These are phyloP conservation scores for Microplitis mediator DNA, from an alignment of 1,140 invertebrate genomes.

Conservation along the genomic window DNA sequence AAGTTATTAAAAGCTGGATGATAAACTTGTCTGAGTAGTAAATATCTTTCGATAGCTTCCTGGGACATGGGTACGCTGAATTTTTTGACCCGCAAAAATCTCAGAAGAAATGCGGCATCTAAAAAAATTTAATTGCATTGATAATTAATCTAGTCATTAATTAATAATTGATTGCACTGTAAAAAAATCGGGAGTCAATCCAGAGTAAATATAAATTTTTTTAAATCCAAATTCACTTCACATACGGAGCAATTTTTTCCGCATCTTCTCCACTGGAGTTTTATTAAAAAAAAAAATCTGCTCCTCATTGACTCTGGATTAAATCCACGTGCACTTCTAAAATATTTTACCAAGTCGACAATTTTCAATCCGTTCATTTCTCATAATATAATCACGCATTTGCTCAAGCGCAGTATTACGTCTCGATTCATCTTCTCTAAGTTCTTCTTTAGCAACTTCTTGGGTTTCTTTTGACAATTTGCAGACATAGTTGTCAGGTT, in stretches of 20 bases:
- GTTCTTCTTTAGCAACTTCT: conserved; percentile 70
- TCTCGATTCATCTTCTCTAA: conserved; percentile 72
- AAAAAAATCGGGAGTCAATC: background rate
- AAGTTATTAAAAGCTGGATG: conserved; percentile 74
- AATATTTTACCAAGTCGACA: conserved; percentile 68
- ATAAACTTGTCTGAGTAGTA: conserved; percentile 77
- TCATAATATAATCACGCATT: conserved; percentile 73
- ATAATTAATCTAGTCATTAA: no score
- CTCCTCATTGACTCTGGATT: background rate
- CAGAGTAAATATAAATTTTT: background rate
- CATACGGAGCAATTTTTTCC: no score
- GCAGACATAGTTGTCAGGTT: conserved; percentile 69
- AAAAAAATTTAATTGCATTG: conserved; percentile 1
- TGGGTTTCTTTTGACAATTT: conserved; percentile 66
- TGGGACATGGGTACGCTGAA: conserved; percentile 83
- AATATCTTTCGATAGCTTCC: conserved; percentile 80
- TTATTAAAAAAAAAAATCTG: no score
- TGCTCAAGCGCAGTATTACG: conserved; percentile 71
- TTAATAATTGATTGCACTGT: conserved; percentile 1
- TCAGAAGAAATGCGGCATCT: conserved; percentile 78
- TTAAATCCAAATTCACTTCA: no score
- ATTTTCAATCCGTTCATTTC: conserved; percentile 73
- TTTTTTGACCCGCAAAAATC: conserved; percentile 83
- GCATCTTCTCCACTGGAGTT: no score
- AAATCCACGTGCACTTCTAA: background rate